These are phyloP conservation scores for Leucophenga maculata DNA, from an alignment of 2,888 invertebrate genomes.

Conservation along the genomic window DNA sequence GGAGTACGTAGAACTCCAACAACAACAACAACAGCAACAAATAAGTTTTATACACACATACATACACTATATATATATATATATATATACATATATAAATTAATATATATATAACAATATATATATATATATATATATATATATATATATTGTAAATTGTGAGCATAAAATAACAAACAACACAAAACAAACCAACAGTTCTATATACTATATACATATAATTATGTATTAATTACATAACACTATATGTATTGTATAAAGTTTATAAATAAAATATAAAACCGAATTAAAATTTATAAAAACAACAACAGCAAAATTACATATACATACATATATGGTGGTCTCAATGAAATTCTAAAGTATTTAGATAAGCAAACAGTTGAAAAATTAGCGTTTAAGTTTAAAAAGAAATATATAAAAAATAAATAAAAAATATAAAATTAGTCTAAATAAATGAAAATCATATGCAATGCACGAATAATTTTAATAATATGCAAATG, in stretches of 20 bases:
- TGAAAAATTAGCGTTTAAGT: slow-evolving; percentile 49
- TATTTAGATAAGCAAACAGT: slow-evolving; percentile 60
- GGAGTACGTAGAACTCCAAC: slow-evolving; percentile 54
- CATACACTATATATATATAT: slow-evolving; percentile 25
- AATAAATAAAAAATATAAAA: slow-evolving; percentile 41
- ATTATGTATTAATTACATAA: slow-evolving; percentile 58
- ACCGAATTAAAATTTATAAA: slow-evolving; percentile 8
- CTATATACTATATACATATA: slow-evolving; percentile 45
- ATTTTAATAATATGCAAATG: slow-evolving; percentile 33
- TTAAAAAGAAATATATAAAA: slow-evolving; percentile 32
- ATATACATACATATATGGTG: slow-evolving; percentile 50
- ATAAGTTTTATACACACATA: slow-evolving; percentile 23
- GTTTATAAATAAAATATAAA: slow-evolving; percentile 39
- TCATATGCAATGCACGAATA: slow-evolving; percentile 23
- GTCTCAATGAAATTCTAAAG: slow-evolving; percentile 66
- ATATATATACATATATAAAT: slow-evolving; percentile 23
- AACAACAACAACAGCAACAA: slow-evolving; percentile 40
- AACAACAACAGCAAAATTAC: slow-evolving; percentile 5
- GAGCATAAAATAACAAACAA: neutral
- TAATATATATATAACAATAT: slow-evolving; percentile 33
- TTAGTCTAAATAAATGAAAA: neutral
- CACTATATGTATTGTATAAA: slow-evolving; percentile 40
- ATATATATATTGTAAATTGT: slow-evolving; percentile 36
- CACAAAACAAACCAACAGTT: neutral
- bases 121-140: slow-evolving; percentile 17